Conservation (phyloP, 1,140 invertebrate species). For the Calliphora vicina region DNA sequence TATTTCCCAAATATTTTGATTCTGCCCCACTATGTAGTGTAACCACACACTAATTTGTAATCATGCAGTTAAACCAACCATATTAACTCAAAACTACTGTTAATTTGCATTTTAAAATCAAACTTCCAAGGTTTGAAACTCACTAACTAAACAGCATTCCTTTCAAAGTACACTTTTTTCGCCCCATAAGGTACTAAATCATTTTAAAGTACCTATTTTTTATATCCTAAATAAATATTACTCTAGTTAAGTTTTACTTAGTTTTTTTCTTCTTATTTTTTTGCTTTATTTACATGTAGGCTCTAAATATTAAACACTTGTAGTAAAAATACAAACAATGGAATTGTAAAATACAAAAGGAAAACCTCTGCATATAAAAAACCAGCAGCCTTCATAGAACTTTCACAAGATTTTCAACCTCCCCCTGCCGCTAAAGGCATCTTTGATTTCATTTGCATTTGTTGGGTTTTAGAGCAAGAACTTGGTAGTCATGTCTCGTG, state of each 20-base stretch:
- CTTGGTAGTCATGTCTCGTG: constrained; percentile 8
- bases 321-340: neutral
- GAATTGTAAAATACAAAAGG: neutral
- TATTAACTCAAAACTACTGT: too few relatives aligned
- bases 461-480: neutral
- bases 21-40: too few relatives aligned
- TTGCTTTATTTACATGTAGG: neutral
- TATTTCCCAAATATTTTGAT: too few relatives aligned
- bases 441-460: neutral
- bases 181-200: too few relatives aligned
- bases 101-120: too few relatives aligned
- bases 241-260: too few relatives aligned
- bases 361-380: neutral
- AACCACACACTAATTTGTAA: too few relatives aligned
- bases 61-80: too few relatives aligned
- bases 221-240: too few relatives aligned
- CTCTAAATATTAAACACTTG: constrained; percentile 4
- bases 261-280: neutral
- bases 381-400: neutral
- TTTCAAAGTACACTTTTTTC: neutral
- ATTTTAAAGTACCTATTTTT: too few relatives aligned
- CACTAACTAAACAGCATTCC: too few relatives aligned
- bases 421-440: neutral
- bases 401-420: neutral
- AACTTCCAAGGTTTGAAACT: too few relatives aligned